These are phyloP conservation scores for Engystomops pustulosus DNA, from an alignment of 2,113 vertebrate genomes.

Conservation along the genomic window DNA sequence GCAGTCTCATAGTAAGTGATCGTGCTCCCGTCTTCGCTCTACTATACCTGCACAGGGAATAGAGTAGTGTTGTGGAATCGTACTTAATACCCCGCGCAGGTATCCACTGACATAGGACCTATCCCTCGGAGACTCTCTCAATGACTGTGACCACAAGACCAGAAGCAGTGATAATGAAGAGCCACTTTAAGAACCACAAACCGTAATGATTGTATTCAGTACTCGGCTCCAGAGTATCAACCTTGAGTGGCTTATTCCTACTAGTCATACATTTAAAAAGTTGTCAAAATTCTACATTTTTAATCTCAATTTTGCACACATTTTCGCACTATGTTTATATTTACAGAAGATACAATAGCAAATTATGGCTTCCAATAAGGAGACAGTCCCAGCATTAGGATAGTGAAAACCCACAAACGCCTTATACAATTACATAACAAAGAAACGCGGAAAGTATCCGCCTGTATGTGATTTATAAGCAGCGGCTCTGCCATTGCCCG, in stretches of 20 bases:
- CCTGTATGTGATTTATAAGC: background rate
- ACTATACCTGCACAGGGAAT: background rate
- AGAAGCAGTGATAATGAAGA: background rate
- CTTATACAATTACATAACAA: background rate
- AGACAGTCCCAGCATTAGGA: background rate
- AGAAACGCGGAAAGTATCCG: background rate
- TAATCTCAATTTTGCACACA: too few species aligned
- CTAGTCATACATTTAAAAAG: too few species aligned
- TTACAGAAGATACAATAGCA: too few species aligned
- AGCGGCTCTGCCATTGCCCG: background rate
- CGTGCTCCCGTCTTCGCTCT: background rate
- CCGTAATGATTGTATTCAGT: background rate
- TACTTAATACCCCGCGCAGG: too few species aligned
- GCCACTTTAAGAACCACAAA: slow-evolving; percentile 7
- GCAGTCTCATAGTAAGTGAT: background rate
- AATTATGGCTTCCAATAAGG: background rate
- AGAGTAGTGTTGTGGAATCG: background rate
- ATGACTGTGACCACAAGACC: too few species aligned
- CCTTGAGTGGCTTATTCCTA: too few species aligned
- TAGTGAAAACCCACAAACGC: background rate
- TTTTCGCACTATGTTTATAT: too few species aligned
- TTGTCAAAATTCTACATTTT: too few species aligned
- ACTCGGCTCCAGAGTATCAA: too few species aligned
- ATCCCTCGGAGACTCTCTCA: background rate
- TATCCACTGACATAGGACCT: background rate